Conservation (phyloP, 2,797 vertebrate species). For the Sandelia bainsii region DNA sequence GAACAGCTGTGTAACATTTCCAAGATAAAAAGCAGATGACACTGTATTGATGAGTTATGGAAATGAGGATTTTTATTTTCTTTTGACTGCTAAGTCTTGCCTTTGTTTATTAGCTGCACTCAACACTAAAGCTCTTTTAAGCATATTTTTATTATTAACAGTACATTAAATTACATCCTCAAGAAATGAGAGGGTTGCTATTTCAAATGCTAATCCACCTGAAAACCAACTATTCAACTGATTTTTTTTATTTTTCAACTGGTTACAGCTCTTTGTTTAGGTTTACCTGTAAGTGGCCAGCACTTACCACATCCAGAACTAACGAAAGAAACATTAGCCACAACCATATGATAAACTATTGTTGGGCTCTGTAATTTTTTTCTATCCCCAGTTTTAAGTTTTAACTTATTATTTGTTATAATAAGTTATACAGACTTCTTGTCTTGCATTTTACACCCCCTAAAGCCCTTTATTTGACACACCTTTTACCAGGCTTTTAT, state of each 20-base stretch:
- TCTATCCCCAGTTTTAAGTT: not conserved
- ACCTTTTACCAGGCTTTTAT: conserved; percentile 33
- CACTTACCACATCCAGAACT: too few relatives aligned
- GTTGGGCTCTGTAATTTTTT: too few relatives aligned
- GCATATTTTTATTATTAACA: not conserved
- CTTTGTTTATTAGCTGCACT: conserved; percentile 12
- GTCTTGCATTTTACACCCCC: conserved; percentile 2
- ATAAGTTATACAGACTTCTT: too few relatives aligned
- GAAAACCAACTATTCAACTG: not conserved
- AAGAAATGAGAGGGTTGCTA: not conserved
- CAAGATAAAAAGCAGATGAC: not conserved
- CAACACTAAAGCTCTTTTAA: conserved; percentile 8
- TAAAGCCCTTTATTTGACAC: conserved; percentile 15
- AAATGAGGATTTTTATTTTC: conserved; percentile 1
- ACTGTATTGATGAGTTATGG: conserved; percentile 4
- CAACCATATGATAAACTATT: too few relatives aligned
- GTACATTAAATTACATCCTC: not conserved
- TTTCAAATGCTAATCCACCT: not conserved
- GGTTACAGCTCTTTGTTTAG: not conserved
- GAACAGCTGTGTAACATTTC: not conserved
- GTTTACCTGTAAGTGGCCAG: not conserved
- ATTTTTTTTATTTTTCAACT: not conserved
- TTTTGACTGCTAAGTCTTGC: not conserved
- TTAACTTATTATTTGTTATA: not conserved
- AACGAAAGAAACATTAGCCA: too few relatives aligned